phyloP scores from a whole-genome alignment of 2,797 vertebrate genomes.

The Phaenicophaeus curvirostris region DNA sequence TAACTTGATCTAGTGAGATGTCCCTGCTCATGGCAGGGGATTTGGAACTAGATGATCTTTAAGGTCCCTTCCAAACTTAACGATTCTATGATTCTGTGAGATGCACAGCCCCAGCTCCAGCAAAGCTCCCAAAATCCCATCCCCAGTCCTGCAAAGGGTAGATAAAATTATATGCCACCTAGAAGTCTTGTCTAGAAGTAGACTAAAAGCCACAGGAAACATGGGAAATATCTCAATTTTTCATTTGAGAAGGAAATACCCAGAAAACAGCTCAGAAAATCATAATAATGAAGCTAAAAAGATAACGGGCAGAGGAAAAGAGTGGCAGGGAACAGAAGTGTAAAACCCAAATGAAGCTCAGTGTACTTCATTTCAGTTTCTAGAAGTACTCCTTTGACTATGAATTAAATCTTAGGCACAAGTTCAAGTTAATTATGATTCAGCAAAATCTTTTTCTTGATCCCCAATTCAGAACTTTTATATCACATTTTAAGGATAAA shows the following conservation, averaged over 20 bases:
- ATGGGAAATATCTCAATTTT: not conserved
- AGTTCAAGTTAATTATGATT: not conserved
- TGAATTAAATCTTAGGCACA: not conserved
- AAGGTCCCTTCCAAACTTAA: too few species aligned
- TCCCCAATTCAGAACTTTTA: not conserved
- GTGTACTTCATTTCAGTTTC: not conserved
- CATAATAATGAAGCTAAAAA: not conserved
- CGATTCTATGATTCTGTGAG: not conserved
- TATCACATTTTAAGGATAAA: not conserved
- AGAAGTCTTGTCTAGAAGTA: not conserved
- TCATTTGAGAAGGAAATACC: not conserved
- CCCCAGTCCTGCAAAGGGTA: not conserved
- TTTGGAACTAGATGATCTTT: too few species aligned
- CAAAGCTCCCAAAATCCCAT: not conserved
- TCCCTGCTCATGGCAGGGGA: too few species aligned
- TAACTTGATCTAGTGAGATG: too few species aligned
- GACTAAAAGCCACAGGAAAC: not conserved
- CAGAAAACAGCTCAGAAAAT: not conserved
- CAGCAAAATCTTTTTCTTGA: not conserved
- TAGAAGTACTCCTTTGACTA: not conserved
- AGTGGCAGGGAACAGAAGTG: not conserved
- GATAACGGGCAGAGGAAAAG: not conserved
- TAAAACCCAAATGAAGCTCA: not conserved
- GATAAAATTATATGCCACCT: not conserved
- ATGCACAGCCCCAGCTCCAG: not conserved